phyloP scores from a whole-genome alignment of 1,140 invertebrate genomes.

The Zaprionus africanus region DNA sequence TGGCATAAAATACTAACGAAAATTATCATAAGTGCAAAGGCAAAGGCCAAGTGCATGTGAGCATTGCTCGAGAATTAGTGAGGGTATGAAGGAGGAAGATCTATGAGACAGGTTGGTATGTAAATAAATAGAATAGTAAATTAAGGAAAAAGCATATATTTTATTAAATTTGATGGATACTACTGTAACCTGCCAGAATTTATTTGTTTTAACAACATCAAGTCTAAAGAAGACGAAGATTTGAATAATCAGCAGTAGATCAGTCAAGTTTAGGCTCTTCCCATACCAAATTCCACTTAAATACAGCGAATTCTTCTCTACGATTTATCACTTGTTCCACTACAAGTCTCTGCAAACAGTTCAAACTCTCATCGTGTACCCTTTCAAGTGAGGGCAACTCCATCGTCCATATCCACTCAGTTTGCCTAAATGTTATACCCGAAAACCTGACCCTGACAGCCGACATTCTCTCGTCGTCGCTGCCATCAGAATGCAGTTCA shows the following conservation, averaged over 20 bases:
- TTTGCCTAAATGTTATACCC: not conserved
- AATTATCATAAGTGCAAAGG: conserved; percentile 68
- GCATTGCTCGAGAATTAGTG: not conserved
- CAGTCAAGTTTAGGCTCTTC: not conserved
- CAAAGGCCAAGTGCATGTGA: conserved; percentile 28
- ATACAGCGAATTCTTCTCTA: not conserved
- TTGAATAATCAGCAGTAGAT: not conserved
- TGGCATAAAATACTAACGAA: conserved; percentile 62
- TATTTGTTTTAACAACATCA: too few relatives aligned
- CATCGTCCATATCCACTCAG: not conserved
- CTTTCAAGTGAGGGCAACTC: not conserved
- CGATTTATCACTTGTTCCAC: not conserved
- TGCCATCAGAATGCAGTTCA: conserved; percentile 31
- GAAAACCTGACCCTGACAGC: conserved; percentile 16
- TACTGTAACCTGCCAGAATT: too few relatives aligned
- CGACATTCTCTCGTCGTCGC: conserved; percentile 8
- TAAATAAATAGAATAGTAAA: not conserved
- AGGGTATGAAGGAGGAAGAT: not conserved
- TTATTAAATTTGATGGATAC: not conserved
- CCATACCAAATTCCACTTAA: not conserved
- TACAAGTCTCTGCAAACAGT: not conserved
- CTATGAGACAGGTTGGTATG: not conserved
- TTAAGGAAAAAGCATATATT: not conserved
- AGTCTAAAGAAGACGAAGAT: not conserved
- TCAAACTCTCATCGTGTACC: not conserved